A percentile compares a stretch with the other conserved stretches of the same genome.
These are phyloP conservation scores for Stigmatopora nigra DNA, from an alignment of 2,113 vertebrate genomes.

Conservation along the genomic window DNA sequence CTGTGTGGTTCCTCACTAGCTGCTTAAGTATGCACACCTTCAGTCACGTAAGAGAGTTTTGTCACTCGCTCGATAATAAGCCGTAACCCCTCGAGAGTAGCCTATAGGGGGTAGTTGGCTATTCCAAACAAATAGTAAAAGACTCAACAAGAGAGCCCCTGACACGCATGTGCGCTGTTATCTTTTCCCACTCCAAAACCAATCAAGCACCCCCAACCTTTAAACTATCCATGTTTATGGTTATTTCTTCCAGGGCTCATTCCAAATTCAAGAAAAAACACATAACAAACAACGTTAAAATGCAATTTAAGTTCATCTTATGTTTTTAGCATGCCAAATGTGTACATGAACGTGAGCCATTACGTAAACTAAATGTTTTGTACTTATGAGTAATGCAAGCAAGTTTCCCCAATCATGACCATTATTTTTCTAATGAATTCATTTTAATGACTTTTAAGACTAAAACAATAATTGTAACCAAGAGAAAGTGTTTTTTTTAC, in stretches of 20 bases:
- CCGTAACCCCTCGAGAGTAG: slow-evolving; percentile 45
- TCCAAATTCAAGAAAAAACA: neutral
- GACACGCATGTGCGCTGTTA: slow-evolving; percentile 35
- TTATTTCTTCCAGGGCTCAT: neutral
- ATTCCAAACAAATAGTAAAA: slow-evolving; percentile 67
- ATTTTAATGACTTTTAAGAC: too few relatives aligned
- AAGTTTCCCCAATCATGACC: too few relatives aligned
- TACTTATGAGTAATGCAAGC: too few relatives aligned
- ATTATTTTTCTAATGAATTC: too few relatives aligned
- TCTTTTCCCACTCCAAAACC: slow-evolving; percentile 44
- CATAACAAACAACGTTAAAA: neutral
- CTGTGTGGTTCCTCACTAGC: slow-evolving; percentile 43
- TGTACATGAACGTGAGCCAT: too few relatives aligned
- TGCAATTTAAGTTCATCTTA: too few relatives aligned
- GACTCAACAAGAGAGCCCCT: slow-evolving; percentile 39
- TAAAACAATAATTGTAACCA: too few relatives aligned
- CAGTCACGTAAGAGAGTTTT: slow-evolving; percentile 36
- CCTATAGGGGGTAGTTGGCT: slow-evolving; percentile 36
- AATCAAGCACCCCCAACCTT: slow-evolving; percentile 22
- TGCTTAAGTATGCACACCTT: slow-evolving; percentile 35
- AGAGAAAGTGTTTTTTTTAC: too few relatives aligned
- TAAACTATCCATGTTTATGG: neutral
- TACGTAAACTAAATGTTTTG: too few relatives aligned
- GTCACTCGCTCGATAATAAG: slow-evolving; percentile 63
- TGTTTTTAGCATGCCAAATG: too few relatives aligned